Conservation (phyloP, 2,888 invertebrate species). For the Julus scanicus region DNA sequence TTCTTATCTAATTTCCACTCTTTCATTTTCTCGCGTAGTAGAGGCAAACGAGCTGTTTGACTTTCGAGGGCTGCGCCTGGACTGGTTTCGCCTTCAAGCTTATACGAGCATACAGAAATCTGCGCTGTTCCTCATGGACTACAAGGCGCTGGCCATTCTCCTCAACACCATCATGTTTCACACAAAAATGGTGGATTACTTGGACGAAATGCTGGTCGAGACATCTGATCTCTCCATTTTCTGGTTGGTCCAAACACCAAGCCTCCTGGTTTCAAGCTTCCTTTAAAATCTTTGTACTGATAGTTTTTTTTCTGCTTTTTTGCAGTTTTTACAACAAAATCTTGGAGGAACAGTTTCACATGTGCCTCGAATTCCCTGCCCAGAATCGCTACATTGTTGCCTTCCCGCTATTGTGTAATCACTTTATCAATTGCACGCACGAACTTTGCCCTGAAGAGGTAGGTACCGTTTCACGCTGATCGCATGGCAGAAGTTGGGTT, state of each 20-base stretch:
- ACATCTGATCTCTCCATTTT: conserved; percentile 97
- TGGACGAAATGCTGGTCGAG: conserved; percentile 96
- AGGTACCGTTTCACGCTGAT: conserved; percentile 56
- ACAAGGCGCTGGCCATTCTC: conserved; percentile 86
- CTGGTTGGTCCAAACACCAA: conserved; percentile 74
- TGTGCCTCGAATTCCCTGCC: conserved; percentile 98
- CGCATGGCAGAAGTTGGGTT: conserved; percentile 21
- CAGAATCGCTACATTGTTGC: conserved; percentile 98
- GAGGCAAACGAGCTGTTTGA: conserved; percentile 96
- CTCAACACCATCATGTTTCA: conserved; percentile 97
- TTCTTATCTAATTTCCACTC: not conserved
- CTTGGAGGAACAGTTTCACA: conserved; percentile 97
- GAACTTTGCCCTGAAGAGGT: conserved; percentile 97
- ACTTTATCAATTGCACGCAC: conserved; percentile 98
- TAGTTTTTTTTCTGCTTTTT: not conserved
- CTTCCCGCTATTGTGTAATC: conserved; percentile 96
- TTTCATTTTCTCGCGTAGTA: conserved; percentile 69
- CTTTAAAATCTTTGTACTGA: not conserved
- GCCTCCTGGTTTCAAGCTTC: not conserved
- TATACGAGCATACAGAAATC: conserved; percentile 89
- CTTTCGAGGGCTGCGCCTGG: conserved; percentile 92
- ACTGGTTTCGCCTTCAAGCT: conserved; percentile 97
- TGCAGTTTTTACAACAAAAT: conserved; percentile 89
- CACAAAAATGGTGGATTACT: conserved; percentile 96
- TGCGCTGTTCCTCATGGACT: conserved; percentile 79